Evolutionary conservation across 1,140 invertebrate genomes (phyloP).

Genomic region (Tyrophagus putrescentiae): DNA sequence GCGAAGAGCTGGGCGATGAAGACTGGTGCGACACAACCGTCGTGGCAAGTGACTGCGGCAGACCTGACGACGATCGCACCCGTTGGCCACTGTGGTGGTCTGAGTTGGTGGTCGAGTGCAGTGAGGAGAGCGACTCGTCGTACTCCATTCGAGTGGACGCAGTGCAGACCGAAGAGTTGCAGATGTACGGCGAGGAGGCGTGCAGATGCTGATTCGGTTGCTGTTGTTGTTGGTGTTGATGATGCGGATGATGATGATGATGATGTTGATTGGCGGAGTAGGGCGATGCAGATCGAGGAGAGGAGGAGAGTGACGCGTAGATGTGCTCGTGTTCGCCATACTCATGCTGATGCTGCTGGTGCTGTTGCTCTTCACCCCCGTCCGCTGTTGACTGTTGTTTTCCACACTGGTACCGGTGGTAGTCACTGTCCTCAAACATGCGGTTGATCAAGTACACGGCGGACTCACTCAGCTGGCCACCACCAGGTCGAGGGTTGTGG

Average conservation of each 20-base stretch:
- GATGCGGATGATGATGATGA: too few relatives aligned
- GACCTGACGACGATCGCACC: neutral
- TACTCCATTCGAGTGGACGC: conserved; percentile 7
- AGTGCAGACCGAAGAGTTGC: neutral
- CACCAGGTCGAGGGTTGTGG: too few relatives aligned
- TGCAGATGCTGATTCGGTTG: neutral
- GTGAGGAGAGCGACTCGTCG: neutral
- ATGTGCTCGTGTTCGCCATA: neutral
- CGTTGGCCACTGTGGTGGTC: too few relatives aligned
- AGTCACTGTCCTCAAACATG: conserved; percentile 16
- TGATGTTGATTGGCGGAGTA: too few relatives aligned
- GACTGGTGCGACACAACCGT: neutral
- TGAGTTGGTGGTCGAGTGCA: conserved; percentile 2
- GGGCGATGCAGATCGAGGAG: neutral
- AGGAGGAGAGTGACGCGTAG: neutral
- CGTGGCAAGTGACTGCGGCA: neutral
- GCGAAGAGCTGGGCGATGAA: neutral
- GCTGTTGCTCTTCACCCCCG: neutral
- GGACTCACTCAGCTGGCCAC: conserved; percentile 18
- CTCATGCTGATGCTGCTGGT: neutral
- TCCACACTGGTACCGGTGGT: neutral
- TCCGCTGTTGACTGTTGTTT: neutral
- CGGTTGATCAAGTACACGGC: conserved; percentile 18
- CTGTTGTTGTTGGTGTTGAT: too few relatives aligned
- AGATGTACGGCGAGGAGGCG: neutral